Evolutionary conservation across 2,888 invertebrate species (phyloP), one percentile per base, ranked within the genome.

Genomic region (Philaethria dido): DNA sequence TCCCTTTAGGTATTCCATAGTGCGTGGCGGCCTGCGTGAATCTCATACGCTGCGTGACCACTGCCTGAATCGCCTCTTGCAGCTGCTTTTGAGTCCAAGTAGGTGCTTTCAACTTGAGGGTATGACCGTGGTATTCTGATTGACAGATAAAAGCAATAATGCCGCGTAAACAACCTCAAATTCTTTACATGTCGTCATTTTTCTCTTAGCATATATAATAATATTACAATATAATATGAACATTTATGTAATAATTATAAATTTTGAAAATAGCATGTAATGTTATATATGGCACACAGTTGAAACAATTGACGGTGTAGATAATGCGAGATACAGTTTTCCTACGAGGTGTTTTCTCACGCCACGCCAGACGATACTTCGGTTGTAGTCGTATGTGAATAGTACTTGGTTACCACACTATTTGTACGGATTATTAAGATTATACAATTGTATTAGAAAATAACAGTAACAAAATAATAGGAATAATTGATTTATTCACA

Each of bases 1-100:
- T 96, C 63, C 96, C 96, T 83, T 96, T 96, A 0, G 96, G 96
- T 80, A 96, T 96, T 69, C 95, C 94, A 87, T 94, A 96, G 77
- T 94, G 93, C 18, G 94, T 92, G 14, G 96, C 94, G 0, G 96
- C 96, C 84, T 96, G 95, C 5, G 96, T 96, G 87, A 96, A 96
- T 69, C 96, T 94, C 95, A 96, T 95, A 82, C 94, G 93, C 85
- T 96, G 96, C 3, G 94, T 94, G 75, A 96, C 95, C 59, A 96
- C 96, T 0, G 96, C 96, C 77, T 95, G 94, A 72, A 96, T 95
- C 52, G 96, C 96, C 81, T 96, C 95, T 84, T 95, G 95, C 50
- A 96, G 94, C 83, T 96, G 95, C 67, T 93, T 93, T 80, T 95
- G 95, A 13, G 95, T 95, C 96, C 96, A 96, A 72, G 95, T 94